Conservation (phyloP, 2,797 vertebrate species). For the Melanotaenia nigrans region DNA sequence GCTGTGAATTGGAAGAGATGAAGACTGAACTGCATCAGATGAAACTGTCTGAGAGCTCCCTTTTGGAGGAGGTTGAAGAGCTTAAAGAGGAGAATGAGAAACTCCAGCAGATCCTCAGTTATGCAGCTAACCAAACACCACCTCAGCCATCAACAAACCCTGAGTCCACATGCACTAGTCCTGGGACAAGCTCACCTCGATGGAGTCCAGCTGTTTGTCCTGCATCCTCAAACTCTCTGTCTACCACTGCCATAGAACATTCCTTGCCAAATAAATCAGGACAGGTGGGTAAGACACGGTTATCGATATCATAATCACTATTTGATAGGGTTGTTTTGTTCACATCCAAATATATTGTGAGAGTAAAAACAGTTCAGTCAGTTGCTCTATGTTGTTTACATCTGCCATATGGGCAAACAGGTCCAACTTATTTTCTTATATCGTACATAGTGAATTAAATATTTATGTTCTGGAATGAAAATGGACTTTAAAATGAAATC, state of each 20-base stretch:
- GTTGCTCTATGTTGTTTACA: not conserved
- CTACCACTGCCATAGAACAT: constrained; percentile 1
- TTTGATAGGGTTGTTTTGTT: not conserved
- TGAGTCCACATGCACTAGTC: constrained; percentile 8
- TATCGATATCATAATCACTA: not conserved
- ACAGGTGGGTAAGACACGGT: constrained; percentile 47
- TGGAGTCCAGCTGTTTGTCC: constrained; percentile 18
- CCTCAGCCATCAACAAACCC: constrained; percentile 20
- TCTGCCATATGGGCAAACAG: not conserved
- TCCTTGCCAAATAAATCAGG: constrained; percentile 16
- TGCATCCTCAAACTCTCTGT: constrained; percentile 7
- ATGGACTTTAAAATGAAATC: not conserved
- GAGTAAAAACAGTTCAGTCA: not conserved
- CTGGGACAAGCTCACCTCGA: constrained; percentile 1
- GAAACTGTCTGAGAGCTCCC: constrained; percentile 76
- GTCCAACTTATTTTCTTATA: not conserved
- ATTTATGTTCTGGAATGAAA: not conserved
- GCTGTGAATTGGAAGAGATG: constrained; percentile 80
- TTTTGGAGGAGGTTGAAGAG: constrained; percentile 77
- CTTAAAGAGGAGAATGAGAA: constrained; percentile 77
- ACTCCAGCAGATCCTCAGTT: constrained; percentile 64
- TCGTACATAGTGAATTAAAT: not conserved
- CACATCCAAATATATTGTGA: not conserved
- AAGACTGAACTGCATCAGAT: constrained; percentile 69
- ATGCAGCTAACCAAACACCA: constrained; percentile 42